Percentiles rank a stretch among this genome's conserved stretches.
phyloP scores from a whole-genome alignment of 2,113 vertebrate genomes.

The Tachuris rubrigastra region DNA sequence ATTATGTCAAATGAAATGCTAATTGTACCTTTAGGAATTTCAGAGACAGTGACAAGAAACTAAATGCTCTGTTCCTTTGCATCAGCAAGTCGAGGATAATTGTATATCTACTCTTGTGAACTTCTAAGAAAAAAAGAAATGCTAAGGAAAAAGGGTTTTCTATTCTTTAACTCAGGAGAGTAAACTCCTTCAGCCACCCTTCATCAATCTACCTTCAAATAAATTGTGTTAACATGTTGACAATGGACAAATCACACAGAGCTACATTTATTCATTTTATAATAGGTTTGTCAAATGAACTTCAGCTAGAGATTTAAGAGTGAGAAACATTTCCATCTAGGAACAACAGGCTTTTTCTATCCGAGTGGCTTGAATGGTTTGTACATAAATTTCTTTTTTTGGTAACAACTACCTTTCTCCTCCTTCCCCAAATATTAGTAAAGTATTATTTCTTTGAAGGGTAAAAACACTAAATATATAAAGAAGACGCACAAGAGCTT shows the following conservation, averaged over 20 bases:
- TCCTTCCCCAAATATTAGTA: constrained; percentile 47
- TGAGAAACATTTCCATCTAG: constrained; percentile 75
- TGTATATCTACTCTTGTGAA: constrained; percentile 91
- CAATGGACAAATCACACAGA: constrained; percentile 84
- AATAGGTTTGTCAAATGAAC: constrained; percentile 84
- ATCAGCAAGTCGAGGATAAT: constrained; percentile 90
- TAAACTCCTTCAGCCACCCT: constrained; percentile 83
- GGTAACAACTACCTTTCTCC: not conserved
- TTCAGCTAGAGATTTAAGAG: constrained; percentile 75
- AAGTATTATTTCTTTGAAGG: constrained; percentile 37
- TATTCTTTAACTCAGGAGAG: constrained; percentile 84
- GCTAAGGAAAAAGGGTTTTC: constrained; percentile 80
- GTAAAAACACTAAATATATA: constrained; percentile 47
- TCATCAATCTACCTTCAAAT: constrained; percentile 84
- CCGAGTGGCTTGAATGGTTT: constrained; percentile 65
- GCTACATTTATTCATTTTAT: constrained; percentile 83
- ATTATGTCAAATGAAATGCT: constrained; percentile 99
- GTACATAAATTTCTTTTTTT: constrained; percentile 3
- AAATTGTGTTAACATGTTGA: constrained; percentile 84
- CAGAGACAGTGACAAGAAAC: constrained; percentile 99
- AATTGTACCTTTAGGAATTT: constrained; percentile 99
- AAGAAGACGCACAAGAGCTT: constrained; percentile 29
- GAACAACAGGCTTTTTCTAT: constrained; percentile 66
- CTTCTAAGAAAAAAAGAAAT: constrained; percentile 79
- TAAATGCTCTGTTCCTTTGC: constrained; percentile 99